Conservation (phyloP, 2,113 vertebrate species). For the Dicerorhinus sumatrensis region DNA sequence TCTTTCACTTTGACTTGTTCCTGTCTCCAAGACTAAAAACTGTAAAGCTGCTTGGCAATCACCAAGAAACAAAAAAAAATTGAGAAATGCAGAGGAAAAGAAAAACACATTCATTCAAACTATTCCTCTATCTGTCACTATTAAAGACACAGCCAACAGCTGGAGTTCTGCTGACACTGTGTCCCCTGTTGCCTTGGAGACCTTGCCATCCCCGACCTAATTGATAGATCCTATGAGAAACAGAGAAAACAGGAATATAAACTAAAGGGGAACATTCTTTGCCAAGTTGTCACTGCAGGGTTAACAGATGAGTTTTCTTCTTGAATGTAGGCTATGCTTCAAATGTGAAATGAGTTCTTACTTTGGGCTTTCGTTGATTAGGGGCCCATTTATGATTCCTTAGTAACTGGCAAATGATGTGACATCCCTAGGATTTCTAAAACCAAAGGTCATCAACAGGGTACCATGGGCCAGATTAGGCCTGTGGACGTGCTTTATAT, state of each 20-base stretch:
- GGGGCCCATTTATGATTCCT: not conserved
- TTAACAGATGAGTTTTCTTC: not conserved
- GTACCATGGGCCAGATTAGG: not conserved
- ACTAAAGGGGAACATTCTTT: not conserved
- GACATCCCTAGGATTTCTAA: not conserved
- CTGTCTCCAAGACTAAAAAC: conserved; percentile 22
- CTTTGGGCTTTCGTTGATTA: not conserved
- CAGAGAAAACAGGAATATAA: not conserved
- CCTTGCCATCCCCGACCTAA: not conserved
- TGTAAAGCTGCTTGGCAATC: not conserved
- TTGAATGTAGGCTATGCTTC: not conserved
- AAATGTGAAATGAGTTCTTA: not conserved
- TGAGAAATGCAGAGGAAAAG: not conserved
- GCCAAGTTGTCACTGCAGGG: not conserved
- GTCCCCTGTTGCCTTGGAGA: not conserved
- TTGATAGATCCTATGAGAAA: not conserved
- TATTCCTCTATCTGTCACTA: not conserved
- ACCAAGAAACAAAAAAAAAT: not conserved
- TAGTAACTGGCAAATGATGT: not conserved
- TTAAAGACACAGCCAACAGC: not conserved
- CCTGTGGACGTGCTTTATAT: not conserved
- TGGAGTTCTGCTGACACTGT: not conserved
- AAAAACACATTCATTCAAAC: not conserved
- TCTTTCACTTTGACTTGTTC: conserved; percentile 30
- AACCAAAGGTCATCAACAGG: not conserved